Evolutionary conservation across 2,113 vertebrate species (phyloP), one percentile per base, ranked within the genome.

Genomic region (Prinia subflava): DNA sequence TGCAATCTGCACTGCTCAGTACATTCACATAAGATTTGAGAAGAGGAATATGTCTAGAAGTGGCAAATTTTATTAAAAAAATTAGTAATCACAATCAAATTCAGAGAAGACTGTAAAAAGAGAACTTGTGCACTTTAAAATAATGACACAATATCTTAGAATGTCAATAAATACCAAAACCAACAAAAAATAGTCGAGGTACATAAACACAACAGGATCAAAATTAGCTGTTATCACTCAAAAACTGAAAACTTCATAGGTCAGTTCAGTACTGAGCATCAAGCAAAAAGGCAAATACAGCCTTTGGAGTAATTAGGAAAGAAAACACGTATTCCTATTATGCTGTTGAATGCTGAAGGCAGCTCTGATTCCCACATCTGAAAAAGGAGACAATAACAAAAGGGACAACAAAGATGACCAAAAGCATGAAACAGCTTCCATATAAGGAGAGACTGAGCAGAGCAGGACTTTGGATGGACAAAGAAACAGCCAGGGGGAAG

Each of bases 381-480:
- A 93, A 94, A 96, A 93, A 96, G 94, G 83, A 94, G 91, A 71
- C 60, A 87, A 59, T 44, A 89, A 94, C 68, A 93, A 87, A 83
- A 87, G 78, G 76, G 73, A 90, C 68, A 80, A 77, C 46, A 77
- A 84, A 89, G 86, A 90, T 75, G 73, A 95, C 68, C 68, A 83
- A 89, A 94, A 87, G 60, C 89, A 67, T 4, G n/a, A n/a, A 86
- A 53, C 39, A 89, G 80, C 76, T 89, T 77, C 96, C 87, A 71
- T 89, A 93, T 71, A 95, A 91, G 95, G 94, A 95, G 68, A 81
- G 44, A 25, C 0, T 2, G 20, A 90, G 62, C 73, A 71, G 47
- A 83, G 73, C 1, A 70, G 68, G 73, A 74, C 86, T 86, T 89
- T 0, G 28, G 47, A 77, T 7, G 10, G 76, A 86, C 86, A 92